Base-by-base conservation (phyloP, 2,797 vertebrate species). In the Oreochromis mossambicus region DNA sequence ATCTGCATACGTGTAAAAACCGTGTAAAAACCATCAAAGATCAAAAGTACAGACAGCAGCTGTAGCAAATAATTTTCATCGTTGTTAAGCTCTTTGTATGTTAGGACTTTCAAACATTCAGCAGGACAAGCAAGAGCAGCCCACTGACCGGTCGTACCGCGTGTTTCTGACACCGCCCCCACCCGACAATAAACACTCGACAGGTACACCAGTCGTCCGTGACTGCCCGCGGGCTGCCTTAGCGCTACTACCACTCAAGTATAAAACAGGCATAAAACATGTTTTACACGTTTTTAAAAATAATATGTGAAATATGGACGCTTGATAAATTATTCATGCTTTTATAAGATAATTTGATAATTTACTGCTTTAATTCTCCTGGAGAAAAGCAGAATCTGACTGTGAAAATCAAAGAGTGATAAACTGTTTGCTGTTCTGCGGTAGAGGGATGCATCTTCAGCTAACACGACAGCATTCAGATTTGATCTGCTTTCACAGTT, bases 401-500 rank as follows among this genome's bases (percentile, higher is more conserved):
- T 13, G 21, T 55, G 52, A 26, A 14, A 24, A 12, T 3, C 11
- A 24, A 14, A 55, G 24, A 3, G 24, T 15, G 54, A 66, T 38
- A 13, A 66, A 38, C 19, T 12, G 38, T 66, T 63, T 38, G 61
- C 14, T 46, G 14, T 32, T 19, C 6, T 32, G 43, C 7, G 68
- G 15, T 3, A 0, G 43, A 29, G 0, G 24, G 24, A 48, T 3
- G 21, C n/a, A n/a, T 75, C 43, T n/a, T 50, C 43, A n/a, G 43
- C 68, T 68, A 43, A 68, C 36, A 68, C 8, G 5, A 43, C 21
- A 70, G 14, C 1, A 0, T 70, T 43, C 41, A 26, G 21, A 46
- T 70, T 70, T 26, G 38, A 1, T 70, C 5, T 0, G 21, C 38
- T 70, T 70, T 11, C 38, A 70, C 21, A 15, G 0, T 4, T 68